A percentile compares a stretch with the other conserved stretches of the same genome.
Evolutionary conservation across 2,888 invertebrate species (phyloP).

Genomic region (Ischnus inquisitorius): DNA sequence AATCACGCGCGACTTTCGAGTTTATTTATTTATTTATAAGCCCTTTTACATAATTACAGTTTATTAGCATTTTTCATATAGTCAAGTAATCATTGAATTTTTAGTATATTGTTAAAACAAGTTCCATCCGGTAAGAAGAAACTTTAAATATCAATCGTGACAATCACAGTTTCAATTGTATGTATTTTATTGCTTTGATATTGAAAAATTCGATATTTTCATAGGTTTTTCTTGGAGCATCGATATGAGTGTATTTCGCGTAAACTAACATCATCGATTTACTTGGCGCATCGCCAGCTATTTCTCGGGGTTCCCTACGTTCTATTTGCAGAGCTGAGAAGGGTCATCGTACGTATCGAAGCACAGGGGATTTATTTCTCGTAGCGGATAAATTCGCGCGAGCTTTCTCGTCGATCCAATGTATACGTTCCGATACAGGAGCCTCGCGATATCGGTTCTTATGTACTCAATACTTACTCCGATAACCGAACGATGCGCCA

Average conservation of each 20-base stretch:
- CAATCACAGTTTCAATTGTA: too few species aligned
- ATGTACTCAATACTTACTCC: background rate
- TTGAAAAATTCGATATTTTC: background rate
- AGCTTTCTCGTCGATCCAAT: constrained; percentile 7
- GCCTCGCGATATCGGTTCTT: background rate
- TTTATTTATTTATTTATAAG: too few species aligned
- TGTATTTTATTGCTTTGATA: too few species aligned
- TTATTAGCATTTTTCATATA: too few species aligned
- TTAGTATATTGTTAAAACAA: too few species aligned
- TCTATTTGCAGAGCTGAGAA: constrained; percentile 42
- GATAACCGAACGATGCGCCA: background rate
- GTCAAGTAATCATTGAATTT: too few species aligned
- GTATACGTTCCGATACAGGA: constrained; percentile 21
- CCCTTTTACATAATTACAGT: too few species aligned
- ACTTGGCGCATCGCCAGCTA: background rate
- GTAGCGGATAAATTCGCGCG: constrained; percentile 3
- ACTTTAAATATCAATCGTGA: too few species aligned
- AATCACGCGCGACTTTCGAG: background rate
- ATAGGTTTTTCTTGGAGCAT: background rate
- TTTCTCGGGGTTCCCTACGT: background rate
- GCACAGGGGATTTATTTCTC: constrained; percentile 11
- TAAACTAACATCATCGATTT: constrained; percentile 15
- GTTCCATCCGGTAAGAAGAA: too few species aligned
- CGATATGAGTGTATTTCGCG: constrained; percentile 1
- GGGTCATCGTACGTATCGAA: constrained; percentile 32